phyloP scores from a whole-genome alignment of 53 echinoderm and acorn worm species.

The Hippasteria phrygiana region DNA sequence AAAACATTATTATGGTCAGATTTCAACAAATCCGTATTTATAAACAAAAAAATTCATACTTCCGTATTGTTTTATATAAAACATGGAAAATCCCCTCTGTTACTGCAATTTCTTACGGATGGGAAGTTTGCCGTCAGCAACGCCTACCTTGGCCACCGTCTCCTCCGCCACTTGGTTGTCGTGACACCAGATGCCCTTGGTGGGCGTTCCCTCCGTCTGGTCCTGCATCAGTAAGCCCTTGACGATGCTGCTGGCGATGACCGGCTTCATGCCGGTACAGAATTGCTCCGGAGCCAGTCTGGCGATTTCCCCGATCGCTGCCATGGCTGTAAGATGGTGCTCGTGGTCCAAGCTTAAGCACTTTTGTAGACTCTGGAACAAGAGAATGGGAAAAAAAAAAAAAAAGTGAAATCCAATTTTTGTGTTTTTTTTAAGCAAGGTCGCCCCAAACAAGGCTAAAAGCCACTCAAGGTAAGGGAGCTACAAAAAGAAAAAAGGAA shows the following conservation, averaged over 20 bases:
- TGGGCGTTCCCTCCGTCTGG: constrained; percentile 76
- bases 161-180: constrained; percentile 90
- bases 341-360: constrained; percentile 85
- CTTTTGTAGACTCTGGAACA: constrained; percentile 78
- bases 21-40: no score
- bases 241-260: constrained; percentile 88
- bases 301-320: constrained; percentile 84
- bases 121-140: background rate
- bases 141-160: constrained; percentile 87
- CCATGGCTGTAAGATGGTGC: constrained; percentile 86
- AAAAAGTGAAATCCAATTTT: background rate
- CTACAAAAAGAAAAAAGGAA: no score
- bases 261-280: constrained; percentile 81
- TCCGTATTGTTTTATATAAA: no score
- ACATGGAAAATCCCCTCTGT: no score
- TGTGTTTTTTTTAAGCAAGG: no score
- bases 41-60: no score
- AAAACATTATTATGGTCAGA: no score
- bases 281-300: constrained; percentile 84
- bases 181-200: constrained; percentile 94
- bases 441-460: no score
- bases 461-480: no score
- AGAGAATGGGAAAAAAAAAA: background rate
- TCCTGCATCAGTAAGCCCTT: constrained; percentile 98
- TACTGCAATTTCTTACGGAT: no score